Evolutionary conservation across 1,140 invertebrate species (phyloP), one percentile per base, ranked within the genome.

Genomic region (Medauroidea extradentata): DNA sequence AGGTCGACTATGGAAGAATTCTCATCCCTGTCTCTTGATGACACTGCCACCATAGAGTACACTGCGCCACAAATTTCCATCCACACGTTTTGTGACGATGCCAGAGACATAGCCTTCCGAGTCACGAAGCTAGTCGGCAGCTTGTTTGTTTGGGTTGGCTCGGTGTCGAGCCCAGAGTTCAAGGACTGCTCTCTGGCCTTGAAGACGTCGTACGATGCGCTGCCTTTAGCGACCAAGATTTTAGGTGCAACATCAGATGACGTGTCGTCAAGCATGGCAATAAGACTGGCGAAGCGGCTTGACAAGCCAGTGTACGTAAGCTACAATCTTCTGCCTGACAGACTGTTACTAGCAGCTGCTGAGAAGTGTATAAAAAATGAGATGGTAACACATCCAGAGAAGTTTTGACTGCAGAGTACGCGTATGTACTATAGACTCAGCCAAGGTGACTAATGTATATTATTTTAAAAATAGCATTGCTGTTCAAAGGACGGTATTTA

Each of bases 291-390:
- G 0, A 74, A 71, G 49, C 76, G 72, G 62, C 59, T 68, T 2
- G 68, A 69, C 14, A 74, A 71, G 54, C 66, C 70, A 16, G 67
- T 78, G 39, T 78, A 74, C 52, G 67, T 79, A 25, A 79, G 77
- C 60, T 78, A 73, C 52, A 79, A 79, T 58, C 4, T 75, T 13
- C 44, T 59, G 5, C 53, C 60, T 24, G 53, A 73, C 29, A 72
- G 73, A 41, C 2, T 44, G 44, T 27, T 68, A 2, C 54, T 75
- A 18, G 66, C 64, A 14, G 55, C 1, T 34, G 67, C 78, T 25
- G 76, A 78, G 59, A 73, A 62, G 42, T 69, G 67, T 53, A 61
- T 79, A 29, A 60, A 65, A 43, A 65, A 72, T 18, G 75, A 78
- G 66, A 66, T 78, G 14, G 11, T 25, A 3, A 14, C 19, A n/a